Evolutionary conservation across 1,140 invertebrate genomes (phyloP), one percentile per base, ranked within the genome.

Genomic region (Linepithema humile): DNA sequence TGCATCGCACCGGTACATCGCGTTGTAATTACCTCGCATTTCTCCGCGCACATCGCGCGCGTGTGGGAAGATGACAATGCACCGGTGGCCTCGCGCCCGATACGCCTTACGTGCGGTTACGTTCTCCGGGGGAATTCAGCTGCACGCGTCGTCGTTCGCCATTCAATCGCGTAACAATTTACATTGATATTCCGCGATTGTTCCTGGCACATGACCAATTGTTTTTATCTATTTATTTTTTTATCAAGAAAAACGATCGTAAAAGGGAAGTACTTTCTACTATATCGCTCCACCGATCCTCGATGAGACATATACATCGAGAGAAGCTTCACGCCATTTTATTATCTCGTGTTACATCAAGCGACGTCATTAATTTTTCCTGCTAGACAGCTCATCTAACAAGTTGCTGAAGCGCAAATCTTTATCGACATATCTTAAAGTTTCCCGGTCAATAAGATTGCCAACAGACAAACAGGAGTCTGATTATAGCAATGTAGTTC

Each of bases 31-130:
- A 48, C 82, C 62, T 78, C 62, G 84, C 83, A 84, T 67, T 85
- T 84, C 72, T 85, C 67, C 35, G 45, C 57, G 78, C 48, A 59
- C 75, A 84, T 90, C 75, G n/a, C 73, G 20, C 26, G 84, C 73
- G 87, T 88, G 90, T 90, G 88, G 89, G 89, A 91, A 90, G 86
- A 91, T 89, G 86, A 90, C 90, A 91, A 90, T 91, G 90, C 84
- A 91, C 87, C 80, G 78, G 82, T 88, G 89, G 88, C 89, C 89
- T 91, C 90, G 90, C 88, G 84, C 89, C 74, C 90, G 88, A 90
- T 90, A 91, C 84, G 87, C 74, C 87, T 88, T 83, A 83, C 69
- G 85, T 83, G 67, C 32, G 32, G 73, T 87, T 87, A 80, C 85
- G 60, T 62, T 74, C 85, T 84, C 82, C 62, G 32, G 64, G 77